Evolutionary conservation across 2,113 vertebrate genomes (phyloP).

Genomic region (Meles meles): DNA sequence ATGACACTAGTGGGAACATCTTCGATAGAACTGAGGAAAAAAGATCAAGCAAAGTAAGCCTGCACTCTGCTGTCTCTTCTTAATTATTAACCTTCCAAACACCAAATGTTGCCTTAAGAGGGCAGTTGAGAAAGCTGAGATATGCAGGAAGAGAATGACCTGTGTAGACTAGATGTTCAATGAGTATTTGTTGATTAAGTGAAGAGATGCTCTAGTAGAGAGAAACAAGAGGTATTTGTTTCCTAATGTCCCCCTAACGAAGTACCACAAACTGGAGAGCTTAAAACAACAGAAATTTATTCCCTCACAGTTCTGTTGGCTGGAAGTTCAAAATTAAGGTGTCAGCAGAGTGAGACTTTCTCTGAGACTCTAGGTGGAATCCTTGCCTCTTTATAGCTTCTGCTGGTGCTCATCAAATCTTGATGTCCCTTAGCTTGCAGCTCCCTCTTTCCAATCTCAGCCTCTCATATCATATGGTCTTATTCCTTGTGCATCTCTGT

Average conservation of each 20-base stretch:
- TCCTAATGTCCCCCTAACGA: not conserved
- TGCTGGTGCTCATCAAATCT: not conserved
- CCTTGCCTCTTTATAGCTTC: not conserved
- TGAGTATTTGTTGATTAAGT: conserved; percentile 9
- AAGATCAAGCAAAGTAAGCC: conserved; percentile 32
- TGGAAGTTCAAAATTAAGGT: not conserved
- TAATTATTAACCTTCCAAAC: conserved; percentile 32
- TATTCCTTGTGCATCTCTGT: not conserved
- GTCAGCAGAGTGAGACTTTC: not conserved
- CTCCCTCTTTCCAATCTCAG: not conserved
- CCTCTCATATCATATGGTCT: not conserved
- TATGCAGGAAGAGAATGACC: not conserved
- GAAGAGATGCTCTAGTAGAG: not conserved
- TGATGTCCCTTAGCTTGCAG: not conserved
- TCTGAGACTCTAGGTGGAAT: not conserved
- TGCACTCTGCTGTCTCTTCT: not conserved
- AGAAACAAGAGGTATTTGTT: not conserved
- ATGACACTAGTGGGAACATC: conserved; percentile 29
- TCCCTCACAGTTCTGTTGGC: not conserved
- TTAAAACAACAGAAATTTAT: not conserved
- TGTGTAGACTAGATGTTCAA: not conserved
- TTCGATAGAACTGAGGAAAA: not conserved
- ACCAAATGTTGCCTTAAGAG: not conserved
- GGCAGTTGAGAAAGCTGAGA: not conserved
- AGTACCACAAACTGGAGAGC: not conserved